These are phyloP conservation scores for Tenthredo amoena DNA, from an alignment of 2,888 invertebrate genomes.

Conservation along the genomic window DNA sequence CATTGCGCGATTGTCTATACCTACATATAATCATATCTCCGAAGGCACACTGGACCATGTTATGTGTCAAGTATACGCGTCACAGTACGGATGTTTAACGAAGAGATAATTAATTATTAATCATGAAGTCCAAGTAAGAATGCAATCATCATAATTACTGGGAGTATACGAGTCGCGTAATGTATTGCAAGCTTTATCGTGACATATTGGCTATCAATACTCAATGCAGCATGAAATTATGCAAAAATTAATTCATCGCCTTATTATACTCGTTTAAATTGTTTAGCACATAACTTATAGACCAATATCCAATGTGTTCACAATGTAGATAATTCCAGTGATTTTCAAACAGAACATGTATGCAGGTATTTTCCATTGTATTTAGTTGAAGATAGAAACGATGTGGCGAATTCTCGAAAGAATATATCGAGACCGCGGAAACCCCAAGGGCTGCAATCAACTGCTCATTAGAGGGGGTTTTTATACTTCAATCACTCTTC, in stretches of 20 bases:
- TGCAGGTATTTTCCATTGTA: neutral
- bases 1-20: neutral
- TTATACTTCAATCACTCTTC: neutral
- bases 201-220: too few relatives aligned
- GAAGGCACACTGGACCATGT: neutral
- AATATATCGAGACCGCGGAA: neutral
- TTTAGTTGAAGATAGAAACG: neutral
- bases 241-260: neutral
- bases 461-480: conserved; percentile 10
- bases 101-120: neutral
- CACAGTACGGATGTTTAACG: neutral
- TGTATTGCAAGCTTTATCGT: neutral
- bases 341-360: too few relatives aligned
- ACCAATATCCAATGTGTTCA: neutral
- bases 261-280: neutral
- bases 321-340: too few relatives aligned
- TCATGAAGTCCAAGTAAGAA: neutral
- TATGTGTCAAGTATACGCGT: neutral
- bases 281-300: neutral
- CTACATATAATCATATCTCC: neutral
- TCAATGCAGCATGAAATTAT: neutral
- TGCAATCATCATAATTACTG: neutral
- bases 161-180: neutral
- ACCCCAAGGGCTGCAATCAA: neutral
- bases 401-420: neutral